Evolutionary conservation across 2,888 invertebrate genomes (phyloP).

Genomic region (Cynaeus angustus): DNA sequence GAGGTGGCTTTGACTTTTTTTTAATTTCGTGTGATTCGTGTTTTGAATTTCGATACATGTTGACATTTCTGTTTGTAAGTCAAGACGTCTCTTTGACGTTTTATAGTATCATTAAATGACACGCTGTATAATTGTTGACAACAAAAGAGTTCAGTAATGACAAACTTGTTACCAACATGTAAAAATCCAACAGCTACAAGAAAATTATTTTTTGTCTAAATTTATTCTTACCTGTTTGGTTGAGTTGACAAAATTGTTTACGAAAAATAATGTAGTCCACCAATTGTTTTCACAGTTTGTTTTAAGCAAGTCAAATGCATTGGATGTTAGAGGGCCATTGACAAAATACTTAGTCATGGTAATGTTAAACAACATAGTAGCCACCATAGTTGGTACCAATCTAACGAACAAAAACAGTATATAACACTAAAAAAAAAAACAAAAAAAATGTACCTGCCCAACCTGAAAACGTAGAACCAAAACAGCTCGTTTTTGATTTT

Average conservation of each 20-base stretch:
- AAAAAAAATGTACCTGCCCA: not conserved
- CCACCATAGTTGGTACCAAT: constrained; percentile 4
- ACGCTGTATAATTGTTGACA: no score
- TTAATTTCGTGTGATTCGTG: no score
- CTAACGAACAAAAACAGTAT: no score
- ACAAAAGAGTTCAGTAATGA: no score
- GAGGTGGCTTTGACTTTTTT: no score
- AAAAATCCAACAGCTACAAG: no score
- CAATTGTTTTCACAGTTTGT: constrained; percentile 10
- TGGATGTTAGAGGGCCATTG: not conserved
- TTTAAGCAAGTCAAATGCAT: not conserved
- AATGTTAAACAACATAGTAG: not conserved
- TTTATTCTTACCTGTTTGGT: not conserved
- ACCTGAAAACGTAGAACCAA: constrained; percentile 3
- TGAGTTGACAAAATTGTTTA: not conserved
- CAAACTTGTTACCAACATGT: no score
- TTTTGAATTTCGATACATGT: no score
- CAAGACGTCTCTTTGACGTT: no score
- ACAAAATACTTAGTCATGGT: constrained; percentile 1
- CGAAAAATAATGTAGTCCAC: constrained; percentile 25
- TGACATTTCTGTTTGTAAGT: no score
- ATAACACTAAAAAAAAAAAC: no score
- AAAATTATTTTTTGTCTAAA: not conserved
- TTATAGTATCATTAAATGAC: no score
- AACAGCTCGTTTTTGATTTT: not conserved